These are phyloP conservation scores for Intellagama lesueurii DNA, from an alignment of 2,797 vertebrate genomes.

Conservation along the genomic window DNA sequence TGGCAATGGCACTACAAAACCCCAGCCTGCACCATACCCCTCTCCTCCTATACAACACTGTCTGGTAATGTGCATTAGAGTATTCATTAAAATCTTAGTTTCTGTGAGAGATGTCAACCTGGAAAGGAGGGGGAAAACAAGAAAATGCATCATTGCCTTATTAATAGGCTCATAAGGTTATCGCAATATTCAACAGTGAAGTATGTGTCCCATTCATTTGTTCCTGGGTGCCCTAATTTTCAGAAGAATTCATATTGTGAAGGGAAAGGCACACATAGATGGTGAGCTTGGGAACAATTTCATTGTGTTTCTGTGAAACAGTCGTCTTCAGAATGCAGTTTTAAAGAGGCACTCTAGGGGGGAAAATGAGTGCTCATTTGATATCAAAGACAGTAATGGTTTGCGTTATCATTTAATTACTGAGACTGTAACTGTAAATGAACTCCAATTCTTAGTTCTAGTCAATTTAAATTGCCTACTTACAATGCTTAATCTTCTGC, in stretches of 20 bases:
- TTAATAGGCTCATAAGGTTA: not conserved
- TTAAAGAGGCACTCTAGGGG: slow-evolving; percentile 39
- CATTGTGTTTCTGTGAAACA: not conserved
- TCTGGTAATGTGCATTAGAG: not conserved
- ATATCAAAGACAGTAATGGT: slow-evolving; percentile 46
- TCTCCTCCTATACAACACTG: not conserved
- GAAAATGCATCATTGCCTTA: not conserved
- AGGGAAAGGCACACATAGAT: not conserved
- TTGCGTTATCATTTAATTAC: slow-evolving; percentile 71
- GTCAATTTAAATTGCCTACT: slow-evolving; percentile 53
- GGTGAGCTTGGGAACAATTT: not conserved
- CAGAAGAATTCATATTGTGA: not conserved
- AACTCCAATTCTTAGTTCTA: slow-evolving; percentile 62
- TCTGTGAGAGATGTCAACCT: no score
- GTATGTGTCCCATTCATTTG: not conserved
- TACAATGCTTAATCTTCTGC: slow-evolving; percentile 58
- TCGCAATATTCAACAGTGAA: not conserved
- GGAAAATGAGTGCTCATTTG: slow-evolving; percentile 50
- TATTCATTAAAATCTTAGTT: not conserved
- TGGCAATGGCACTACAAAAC: not conserved
- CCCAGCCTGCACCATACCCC: not conserved
- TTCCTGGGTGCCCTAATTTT: not conserved
- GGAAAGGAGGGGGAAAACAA: not conserved
- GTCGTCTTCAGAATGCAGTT: slow-evolving; percentile 44
- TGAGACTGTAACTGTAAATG: slow-evolving; percentile 60